Conservation (phyloP, 1,140 invertebrate genomes). For the Drosophila repletoides region DNA sequence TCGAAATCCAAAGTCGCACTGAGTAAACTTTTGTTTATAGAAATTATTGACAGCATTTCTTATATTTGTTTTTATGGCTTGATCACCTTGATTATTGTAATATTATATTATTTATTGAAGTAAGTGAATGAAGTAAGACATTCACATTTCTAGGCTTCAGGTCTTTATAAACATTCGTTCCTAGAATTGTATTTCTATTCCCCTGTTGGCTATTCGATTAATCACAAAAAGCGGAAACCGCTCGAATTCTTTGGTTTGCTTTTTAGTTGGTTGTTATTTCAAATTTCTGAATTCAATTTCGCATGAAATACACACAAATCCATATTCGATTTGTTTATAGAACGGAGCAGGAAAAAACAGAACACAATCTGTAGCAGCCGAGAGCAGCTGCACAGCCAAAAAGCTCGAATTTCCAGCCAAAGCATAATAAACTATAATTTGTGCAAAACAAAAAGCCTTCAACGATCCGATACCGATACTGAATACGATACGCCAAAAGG, state of each 20-base stretch:
- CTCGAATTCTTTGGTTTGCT: not conserved
- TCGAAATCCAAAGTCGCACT: too few relatives aligned
- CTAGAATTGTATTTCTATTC: too few relatives aligned
- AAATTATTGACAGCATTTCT: too few relatives aligned
- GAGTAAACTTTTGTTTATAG: too few relatives aligned
- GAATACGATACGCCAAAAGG: slow-evolving; percentile 12
- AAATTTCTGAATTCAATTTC: slow-evolving; percentile 30
- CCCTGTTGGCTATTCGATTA: too few relatives aligned
- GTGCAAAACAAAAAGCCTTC: slow-evolving; percentile 29
- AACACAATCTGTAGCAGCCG: not conserved
- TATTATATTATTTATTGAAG: too few relatives aligned
- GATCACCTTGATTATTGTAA: too few relatives aligned
- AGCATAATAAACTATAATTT: slow-evolving; percentile 66
- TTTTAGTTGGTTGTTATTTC: slow-evolving; percentile 4
- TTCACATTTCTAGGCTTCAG: too few relatives aligned
- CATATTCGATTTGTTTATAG: slow-evolving; percentile 30
- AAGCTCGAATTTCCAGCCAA: slow-evolving; percentile 60
- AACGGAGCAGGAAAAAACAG: not conserved
- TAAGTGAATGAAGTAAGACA: too few relatives aligned
- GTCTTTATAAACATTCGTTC: too few relatives aligned
- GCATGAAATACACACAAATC: slow-evolving; percentile 16
- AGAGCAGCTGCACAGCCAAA: slow-evolving; percentile 47
- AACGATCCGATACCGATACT: slow-evolving; percentile 17
- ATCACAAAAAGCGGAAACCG: too few relatives aligned
- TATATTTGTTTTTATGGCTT: too few relatives aligned